A percentile compares a stretch with the other conserved stretches of the same genome.
Evolutionary conservation across 2,888 invertebrate species (phyloP).

Genomic region (Apomyelois bistriatella): DNA sequence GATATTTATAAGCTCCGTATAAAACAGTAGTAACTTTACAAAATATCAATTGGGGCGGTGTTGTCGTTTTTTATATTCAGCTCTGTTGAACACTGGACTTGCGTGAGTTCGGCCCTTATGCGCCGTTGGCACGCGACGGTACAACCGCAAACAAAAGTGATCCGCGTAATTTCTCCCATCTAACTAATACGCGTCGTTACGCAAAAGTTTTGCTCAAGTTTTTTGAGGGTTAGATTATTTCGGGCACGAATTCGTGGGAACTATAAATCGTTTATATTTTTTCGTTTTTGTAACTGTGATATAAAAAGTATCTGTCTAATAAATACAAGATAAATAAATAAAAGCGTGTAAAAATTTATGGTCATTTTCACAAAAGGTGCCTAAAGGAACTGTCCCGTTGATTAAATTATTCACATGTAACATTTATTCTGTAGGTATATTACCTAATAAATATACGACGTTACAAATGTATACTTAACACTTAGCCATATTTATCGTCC

Average conservation of each 20-base stretch:
- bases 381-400: too few species aligned
- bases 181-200: conserved; percentile 5
- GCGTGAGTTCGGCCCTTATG: conserved; percentile 70
- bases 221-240: conserved; percentile 5
- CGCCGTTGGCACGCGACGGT: conserved; percentile 59
- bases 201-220: background rate
- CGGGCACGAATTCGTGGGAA: background rate
- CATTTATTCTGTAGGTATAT: too few species aligned
- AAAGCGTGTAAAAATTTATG: too few species aligned
- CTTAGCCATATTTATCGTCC: too few species aligned
- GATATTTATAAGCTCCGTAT: conserved; percentile 41
- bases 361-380: too few species aligned
- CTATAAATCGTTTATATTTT: background rate
- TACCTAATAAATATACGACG: too few species aligned
- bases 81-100: conserved; percentile 66
- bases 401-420: too few species aligned
- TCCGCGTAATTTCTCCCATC: conserved; percentile 37
- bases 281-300: too few species aligned
- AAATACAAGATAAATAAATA: too few species aligned
- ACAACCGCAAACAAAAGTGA: conserved; percentile 52
- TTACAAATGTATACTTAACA: too few species aligned
- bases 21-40: conserved; percentile 63
- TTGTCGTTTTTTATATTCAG: conserved; percentile 66
- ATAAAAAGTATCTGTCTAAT: too few species aligned
- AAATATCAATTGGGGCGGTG: conserved; percentile 72